phyloP scores from a whole-genome alignment of 2,113 vertebrate genomes.

The Oreocharis arfaki region DNA sequence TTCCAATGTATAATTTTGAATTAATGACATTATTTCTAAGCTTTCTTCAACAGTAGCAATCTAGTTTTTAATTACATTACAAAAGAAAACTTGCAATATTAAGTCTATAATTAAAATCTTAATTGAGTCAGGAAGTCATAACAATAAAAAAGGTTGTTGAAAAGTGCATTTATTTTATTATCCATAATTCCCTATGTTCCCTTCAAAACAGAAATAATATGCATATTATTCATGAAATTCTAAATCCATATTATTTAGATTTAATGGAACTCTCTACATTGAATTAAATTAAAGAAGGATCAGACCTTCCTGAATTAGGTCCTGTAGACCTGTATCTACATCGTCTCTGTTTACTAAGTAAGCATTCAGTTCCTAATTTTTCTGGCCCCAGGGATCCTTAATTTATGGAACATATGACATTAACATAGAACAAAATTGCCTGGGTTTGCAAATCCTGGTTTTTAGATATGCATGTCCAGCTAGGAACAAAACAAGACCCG shows the following conservation, averaged over 20 bases:
- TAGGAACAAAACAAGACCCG: background rate
- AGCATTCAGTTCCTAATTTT: background rate
- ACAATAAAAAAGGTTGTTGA: background rate
- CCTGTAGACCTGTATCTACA: too few species aligned
- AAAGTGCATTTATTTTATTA: background rate
- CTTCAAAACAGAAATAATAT: background rate
- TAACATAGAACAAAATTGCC: background rate
- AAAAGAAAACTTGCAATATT: background rate
- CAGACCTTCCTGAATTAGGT: too few species aligned
- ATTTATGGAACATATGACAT: background rate
- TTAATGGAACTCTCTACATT: background rate
- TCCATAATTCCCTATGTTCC: background rate
- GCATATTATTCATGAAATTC: background rate
- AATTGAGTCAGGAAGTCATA: background rate
- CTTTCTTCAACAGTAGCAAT: background rate
- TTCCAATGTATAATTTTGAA: constrained; percentile 21
- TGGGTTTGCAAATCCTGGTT: background rate
- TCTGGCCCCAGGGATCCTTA: background rate
- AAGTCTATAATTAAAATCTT: background rate
- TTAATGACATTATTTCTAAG: background rate
- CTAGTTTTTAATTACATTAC: constrained; percentile 5
- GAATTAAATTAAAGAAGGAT: background rate
- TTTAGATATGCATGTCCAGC: background rate
- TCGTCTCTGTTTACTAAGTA: background rate
- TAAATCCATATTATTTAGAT: background rate